A percentile compares a stretch with the other conserved stretches of the same genome.
Conservation (phyloP, 1,140 invertebrate species). For the Sitophilus oryzae region DNA sequence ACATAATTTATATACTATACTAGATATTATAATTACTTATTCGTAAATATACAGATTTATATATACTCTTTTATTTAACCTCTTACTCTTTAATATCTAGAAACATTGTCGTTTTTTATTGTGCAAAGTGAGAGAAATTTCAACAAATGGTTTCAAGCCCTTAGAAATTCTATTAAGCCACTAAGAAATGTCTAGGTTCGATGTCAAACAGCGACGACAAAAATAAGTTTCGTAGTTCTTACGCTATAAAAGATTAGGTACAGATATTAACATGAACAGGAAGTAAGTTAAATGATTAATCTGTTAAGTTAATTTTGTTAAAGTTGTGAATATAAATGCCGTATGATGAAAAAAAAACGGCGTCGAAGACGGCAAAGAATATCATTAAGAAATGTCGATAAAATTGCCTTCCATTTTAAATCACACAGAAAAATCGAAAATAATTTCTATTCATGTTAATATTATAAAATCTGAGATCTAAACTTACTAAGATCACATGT, state of each 20-base stretch:
- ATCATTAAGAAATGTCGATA: too few species aligned
- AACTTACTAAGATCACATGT: too few species aligned
- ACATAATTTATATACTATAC: background rate
- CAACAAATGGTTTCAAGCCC: slow-evolving; percentile 9
- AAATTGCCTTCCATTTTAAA: too few species aligned
- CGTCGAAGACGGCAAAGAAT: too few species aligned
- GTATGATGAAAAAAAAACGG: too few species aligned
- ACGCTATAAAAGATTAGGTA: background rate
- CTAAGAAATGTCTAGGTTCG: slow-evolving; percentile 1
- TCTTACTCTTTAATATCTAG: slow-evolving; percentile 5
- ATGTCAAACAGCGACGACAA: too few species aligned
- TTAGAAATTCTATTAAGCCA: slow-evolving; percentile 9
- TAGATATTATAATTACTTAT: background rate
- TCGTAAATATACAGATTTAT: slow-evolving; percentile 2
- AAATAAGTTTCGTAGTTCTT: too few species aligned
- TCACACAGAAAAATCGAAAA: too few species aligned
- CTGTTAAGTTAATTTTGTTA: background rate
- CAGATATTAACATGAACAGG: too few species aligned
- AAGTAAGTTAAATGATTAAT: background rate
- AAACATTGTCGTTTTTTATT: slow-evolving; percentile 13
- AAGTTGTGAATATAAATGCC: background rate
- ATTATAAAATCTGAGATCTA: too few species aligned
- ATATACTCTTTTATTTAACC: background rate
- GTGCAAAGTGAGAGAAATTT: slow-evolving; percentile 9
- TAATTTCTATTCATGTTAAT: too few species aligned